Base-by-base conservation (phyloP, 2,113 vertebrate species). In the Dipodomys ordii region DNA sequence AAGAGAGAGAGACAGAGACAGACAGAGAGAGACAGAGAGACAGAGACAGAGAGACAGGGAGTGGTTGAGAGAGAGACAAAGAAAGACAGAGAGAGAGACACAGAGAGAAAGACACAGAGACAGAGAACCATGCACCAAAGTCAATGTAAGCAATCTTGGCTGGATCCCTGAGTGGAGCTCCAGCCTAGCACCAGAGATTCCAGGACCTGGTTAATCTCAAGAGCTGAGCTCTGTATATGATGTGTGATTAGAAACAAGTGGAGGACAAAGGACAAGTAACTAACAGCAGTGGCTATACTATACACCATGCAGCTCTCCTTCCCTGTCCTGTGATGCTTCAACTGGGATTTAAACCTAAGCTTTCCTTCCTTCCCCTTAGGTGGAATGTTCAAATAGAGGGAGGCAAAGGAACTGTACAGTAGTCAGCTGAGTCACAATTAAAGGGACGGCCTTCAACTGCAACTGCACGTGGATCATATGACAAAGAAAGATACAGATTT, bases 331-430 rank as follows among this genome's bases (percentile, higher is more conserved):
- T 91, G 90, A 10, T 49, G 0, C 60, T 97, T 73, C 96, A 82
- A 87, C 73, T 0, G 96, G 92, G 83, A 60, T 90, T 72, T 32
- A 32, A 0, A 4, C 27, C 35, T 12, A 71, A 86, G 65, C 60
- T 0, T 13, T 49, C 91, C 79, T 72, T 90, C 87, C 89, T 83
- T 95, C 96, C 98, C 98, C 97, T 98, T 97, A 98, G 98, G 96
- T 98, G 97, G 98, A 98, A 98, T 96, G 79, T 22, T 83, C 71
- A 96, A 53, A 44, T 67, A 95, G 92, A 53, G 84, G 96, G 46
- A 49, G 78, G 67, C 35, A 80, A 53, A 81, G 81, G 28, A 39
- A 92, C 97, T 77, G 3, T 0, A 13, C 71, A 64, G 62, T 2
- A 4, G 72, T 23, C 77, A 93, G 93, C 76, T n/a, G 46, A 86